These are phyloP conservation scores for Cotesia typhae DNA, from an alignment of 1,140 invertebrate genomes.

Conservation along the genomic window DNA sequence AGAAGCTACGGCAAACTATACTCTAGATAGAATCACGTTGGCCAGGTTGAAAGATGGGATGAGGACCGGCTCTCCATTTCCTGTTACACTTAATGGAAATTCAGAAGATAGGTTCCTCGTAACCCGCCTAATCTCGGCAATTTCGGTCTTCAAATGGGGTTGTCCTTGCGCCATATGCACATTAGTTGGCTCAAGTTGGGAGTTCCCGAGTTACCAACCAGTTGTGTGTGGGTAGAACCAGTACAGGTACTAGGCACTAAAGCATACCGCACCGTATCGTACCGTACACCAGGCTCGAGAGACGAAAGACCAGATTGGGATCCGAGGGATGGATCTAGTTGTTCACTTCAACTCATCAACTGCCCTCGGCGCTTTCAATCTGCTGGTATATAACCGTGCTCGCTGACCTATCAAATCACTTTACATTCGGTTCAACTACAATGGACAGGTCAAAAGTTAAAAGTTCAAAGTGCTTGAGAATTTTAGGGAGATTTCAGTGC, in stretches of 20 bases:
- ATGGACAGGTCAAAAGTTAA: too few species aligned
- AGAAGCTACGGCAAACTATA: neutral
- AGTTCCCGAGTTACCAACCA: too few species aligned
- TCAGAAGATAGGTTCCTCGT: constrained; percentile 52
- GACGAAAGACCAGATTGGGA: neutral
- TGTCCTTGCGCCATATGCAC: constrained; percentile 17
- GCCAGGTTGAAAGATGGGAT: constrained; percentile 38
- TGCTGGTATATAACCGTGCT: neutral
- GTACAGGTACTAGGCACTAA: too few species aligned
- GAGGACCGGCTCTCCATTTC: constrained; percentile 47
- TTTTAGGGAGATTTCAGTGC: too few species aligned
- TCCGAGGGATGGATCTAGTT: neutral
- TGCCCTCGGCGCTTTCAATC: constrained; percentile 12
- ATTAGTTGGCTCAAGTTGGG: neutral
- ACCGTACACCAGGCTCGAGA: neutral
- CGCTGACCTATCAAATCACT: too few species aligned
- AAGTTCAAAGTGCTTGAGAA: too few species aligned
- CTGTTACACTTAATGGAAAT: constrained; percentile 65
- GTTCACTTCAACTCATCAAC: constrained; percentile 8
- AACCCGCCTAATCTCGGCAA: constrained; percentile 54
- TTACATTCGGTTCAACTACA: too few species aligned
- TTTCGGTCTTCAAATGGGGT: constrained; percentile 55
- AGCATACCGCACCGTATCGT: too few species aligned
- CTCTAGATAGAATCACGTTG: constrained; percentile 61
- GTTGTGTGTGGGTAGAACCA: too few species aligned